These are phyloP conservation scores for Anagyrus pseudococci DNA, from an alignment of 2,888 invertebrate genomes.

Conservation along the genomic window DNA sequence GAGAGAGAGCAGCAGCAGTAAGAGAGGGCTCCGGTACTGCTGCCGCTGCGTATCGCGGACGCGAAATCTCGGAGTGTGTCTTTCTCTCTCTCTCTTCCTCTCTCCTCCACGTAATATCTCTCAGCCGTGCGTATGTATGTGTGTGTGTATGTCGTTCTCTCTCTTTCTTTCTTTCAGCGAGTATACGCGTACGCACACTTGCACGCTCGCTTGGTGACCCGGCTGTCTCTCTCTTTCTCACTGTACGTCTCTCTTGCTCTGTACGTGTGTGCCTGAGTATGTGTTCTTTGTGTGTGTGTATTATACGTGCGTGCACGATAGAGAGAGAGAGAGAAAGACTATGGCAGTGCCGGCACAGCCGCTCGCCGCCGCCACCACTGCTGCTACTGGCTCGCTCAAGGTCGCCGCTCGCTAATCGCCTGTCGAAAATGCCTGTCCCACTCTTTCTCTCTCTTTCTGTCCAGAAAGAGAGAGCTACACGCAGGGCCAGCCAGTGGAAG, in stretches of 20 bases:
- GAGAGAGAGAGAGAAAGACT: conserved; percentile 4
- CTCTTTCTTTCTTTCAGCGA: no score
- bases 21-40: no score
- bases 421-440: conserved; percentile 16
- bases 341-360: not conserved
- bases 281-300: not conserved
- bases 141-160: conserved; percentile 12
- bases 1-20: no score
- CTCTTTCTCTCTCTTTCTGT: not conserved
- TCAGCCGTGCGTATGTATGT: conserved; percentile 6
- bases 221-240: conserved; percentile 20
- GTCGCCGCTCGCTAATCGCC: conserved; percentile 36
- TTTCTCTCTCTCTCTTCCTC: conserved; percentile 18
- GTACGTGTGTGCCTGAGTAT: not conserved
- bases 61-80: conserved; percentile 12
- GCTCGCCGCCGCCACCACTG: not conserved
- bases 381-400: conserved; percentile 28
- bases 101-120: conserved; percentile 4
- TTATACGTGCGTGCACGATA: conserved; percentile 13
- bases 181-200: no score
- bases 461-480: no score
- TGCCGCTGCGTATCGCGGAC: no score
- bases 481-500: no score
- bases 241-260: conserved; percentile 6
- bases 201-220: no score